Base-by-base conservation (phyloP, 2,888 invertebrate species). In the Drosophila nr. medialis region DNA sequence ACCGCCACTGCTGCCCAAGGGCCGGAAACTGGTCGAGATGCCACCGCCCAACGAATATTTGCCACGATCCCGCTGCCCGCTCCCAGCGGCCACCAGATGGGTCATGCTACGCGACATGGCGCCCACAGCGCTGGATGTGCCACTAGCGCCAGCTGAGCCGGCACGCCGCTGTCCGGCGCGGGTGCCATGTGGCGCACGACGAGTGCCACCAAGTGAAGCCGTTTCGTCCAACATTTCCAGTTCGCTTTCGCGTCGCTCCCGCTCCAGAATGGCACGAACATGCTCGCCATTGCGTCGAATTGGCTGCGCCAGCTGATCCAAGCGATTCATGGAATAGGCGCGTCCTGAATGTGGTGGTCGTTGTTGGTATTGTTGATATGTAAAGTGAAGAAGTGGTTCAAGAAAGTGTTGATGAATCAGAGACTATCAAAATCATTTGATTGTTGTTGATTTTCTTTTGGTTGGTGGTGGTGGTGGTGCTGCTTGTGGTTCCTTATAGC, bases 281-380 rank as follows among this genome's bases (percentile, higher is more conserved):
- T 93, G 93, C 78, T 93, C 93, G 63, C 93, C 93, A 88, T 93
- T 92, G 64, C 94, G 94, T 88, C 95, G 94, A 88, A 96, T 94
- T 82, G 96, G 96, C 93, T 95, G 95, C 88, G 96, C 95, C 93
- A 96, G 94, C 93, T 96, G 95, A 95, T 98, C 98, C 94, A 98
- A 95, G 90, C 98, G 96, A 92, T 97, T 96, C 97, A 98, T 97
- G 93, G 97, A 97, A 94, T 96, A 96, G 92, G 98, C 97, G 95
- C 98, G 97, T 95, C 96, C 96, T 96, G 64, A 58, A n/a, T 36
- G 27, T 4, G 34, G 24, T 48, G 51, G 62, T 66, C 63, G 36
- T 36, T 45, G 55, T 61, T 59, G 38, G 38, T 53, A 54, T 54
- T 73, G 72, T 71, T 65, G 79, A 75, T 76, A 83, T 81, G 81